Evolutionary conservation across 2,888 invertebrate species (phyloP), one percentile per base, ranked within the genome.

Genomic region (Cryptus viduatorius): DNA sequence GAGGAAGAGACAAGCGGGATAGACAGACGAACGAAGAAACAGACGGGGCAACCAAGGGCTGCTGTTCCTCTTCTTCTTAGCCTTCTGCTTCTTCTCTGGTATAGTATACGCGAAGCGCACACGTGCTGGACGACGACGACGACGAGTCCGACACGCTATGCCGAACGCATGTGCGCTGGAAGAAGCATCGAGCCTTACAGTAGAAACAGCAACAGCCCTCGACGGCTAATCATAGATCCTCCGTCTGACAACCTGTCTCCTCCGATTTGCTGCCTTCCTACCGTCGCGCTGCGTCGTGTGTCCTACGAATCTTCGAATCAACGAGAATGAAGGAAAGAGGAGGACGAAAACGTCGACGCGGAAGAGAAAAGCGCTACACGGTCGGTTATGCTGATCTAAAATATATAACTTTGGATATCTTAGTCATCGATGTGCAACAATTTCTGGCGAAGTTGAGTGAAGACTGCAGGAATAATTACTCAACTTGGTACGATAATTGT

Each of bases 211-310:
- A 86, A 83, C 73, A 83, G 76, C 61, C 88, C 85, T 84, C 89
- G 87, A 86, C 87, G 89, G 92, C 93, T 93, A 93, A 93, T 93
- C 92, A 93, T 93, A 93, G 93, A 92, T 88, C 56, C 85, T 86
- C 87, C 88, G 89, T 87, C 90, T 93, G 93, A 93, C 93, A 93
- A 93, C 93, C 93, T 93, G 93, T 93, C 93, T 93, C 93, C 93
- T 93, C 91, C 90, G 92, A 93, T 93, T 93, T 93, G 92, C 91
- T 90, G 93, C 91, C 91, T 91, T 91, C 89, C 91, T 89, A 79
- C 86, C 91, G 88, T 87, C 91, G 88, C 76, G 86, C 69, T 64
- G 64, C 48, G 7, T 24, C 61, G 71, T 61, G 12, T 65, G 81
- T 84, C 86, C 86, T 77, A 78, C 68, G 82, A 85, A 81, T 80